These are phyloP conservation scores for Oligia fasciuncula DNA, from an alignment of 2,888 invertebrate species.

Conservation along the genomic window DNA sequence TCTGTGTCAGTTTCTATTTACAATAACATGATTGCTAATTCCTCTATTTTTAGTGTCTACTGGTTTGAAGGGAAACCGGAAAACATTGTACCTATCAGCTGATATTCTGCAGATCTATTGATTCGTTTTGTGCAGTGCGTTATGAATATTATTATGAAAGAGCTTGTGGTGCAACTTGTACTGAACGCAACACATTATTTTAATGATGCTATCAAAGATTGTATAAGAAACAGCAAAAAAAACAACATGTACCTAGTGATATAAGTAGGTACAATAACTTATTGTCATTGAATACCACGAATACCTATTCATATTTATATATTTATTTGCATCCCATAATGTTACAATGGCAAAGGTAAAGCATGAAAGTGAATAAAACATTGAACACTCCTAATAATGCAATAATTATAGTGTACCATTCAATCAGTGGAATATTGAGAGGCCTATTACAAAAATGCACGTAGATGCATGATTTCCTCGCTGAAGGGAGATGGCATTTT, in stretches of 20 bases:
- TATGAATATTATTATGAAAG: not conserved
- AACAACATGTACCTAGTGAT: not conserved
- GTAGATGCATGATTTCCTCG: no score
- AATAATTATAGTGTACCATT: not conserved
- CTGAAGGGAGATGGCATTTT: not conserved
- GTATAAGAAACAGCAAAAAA: not conserved
- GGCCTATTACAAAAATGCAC: no score
- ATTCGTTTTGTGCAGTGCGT: not conserved
- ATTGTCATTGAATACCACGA: no score
- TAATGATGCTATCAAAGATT: not conserved
- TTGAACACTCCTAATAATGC: not conserved
- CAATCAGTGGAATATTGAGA: not conserved
- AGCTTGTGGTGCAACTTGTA: not conserved
- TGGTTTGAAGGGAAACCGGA: no score
- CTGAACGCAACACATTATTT: not conserved
- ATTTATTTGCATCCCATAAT: no score
- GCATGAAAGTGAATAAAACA: not conserved
- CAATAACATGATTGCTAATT: constrained; percentile 28
- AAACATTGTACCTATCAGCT: not conserved
- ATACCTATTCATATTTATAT: no score
- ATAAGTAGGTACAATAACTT: not conserved
- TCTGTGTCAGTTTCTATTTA: constrained; percentile 17
- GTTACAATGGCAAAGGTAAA: no score
- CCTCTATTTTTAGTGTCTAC: constrained; percentile 9
- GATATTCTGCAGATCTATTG: not conserved